Evolutionary conservation across 2,888 invertebrate genomes (phyloP), one percentile per base, ranked within the genome.

Genomic region (Catocala fraxini): DNA sequence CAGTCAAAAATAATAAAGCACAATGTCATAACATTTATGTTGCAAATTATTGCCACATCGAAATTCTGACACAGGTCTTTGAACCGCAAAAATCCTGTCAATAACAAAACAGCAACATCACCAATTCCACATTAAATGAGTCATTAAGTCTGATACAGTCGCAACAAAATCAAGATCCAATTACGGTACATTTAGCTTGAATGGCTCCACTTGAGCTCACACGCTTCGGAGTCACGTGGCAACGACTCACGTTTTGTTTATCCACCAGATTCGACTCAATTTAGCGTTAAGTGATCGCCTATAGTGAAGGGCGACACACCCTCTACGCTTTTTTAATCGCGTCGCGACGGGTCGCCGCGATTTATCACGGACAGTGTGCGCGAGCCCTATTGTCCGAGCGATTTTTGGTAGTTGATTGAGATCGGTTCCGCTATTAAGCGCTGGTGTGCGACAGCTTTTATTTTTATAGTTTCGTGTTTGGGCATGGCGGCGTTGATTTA

Each of bases 151-250:
- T 71, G 71, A 81, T 81, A 76, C 65, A 74, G 70, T 71, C 68
- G 70, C 73, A 80, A 83, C 82, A 86, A 89, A 89, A 90, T 91
- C 87, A 89, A 90, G 88, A 90, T 89, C 84, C 87, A 88, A 91
- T 89, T 88, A 90, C 91, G 88, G 89, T 89, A 90, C 92, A 92
- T 93, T 93, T 88, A 86, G 76, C 86, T 82, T 82, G 80, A 90
- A 91, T 88, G 71, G 85, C 71, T 70, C 79, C 82, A 83, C 84
- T 86, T 81, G 81, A 84, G 82, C 81, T 68, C 71, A 74, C 83
- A 78, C 72, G 70, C 71, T 75, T 63, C 54, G 63, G 62, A 66
- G 88, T 78, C 92, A 83, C 92, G 92, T 91, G 92, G 74, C 91
- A 70, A 71, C 80, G 73, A 76, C 81, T 62, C 65, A 70, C 80